These are phyloP conservation scores for Autographa gamma DNA, from an alignment of 2,888 invertebrate species.

Conservation along the genomic window DNA sequence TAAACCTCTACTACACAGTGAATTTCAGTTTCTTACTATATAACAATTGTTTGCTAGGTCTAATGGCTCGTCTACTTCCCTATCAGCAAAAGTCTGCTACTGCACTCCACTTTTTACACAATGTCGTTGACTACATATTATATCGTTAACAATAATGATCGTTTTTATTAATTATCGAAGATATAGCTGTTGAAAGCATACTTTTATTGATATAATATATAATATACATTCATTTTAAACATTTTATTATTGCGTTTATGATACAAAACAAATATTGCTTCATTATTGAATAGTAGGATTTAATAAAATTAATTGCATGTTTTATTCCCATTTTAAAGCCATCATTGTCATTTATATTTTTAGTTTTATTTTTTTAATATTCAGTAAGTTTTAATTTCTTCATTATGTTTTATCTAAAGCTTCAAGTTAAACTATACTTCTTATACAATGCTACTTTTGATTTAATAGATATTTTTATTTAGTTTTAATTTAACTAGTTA, in stretches of 20 bases:
- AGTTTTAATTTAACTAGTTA: constrained; percentile 75
- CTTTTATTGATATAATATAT: constrained; percentile 28
- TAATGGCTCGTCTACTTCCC: neutral
- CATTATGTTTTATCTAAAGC: constrained; percentile 45
- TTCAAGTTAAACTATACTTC: constrained; percentile 49
- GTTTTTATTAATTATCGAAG: constrained; percentile 38
- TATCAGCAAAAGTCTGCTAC: constrained; percentile 25
- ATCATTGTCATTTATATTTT: constrained; percentile 38
- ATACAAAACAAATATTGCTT: constrained; percentile 10
- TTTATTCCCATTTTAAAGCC: constrained; percentile 37
- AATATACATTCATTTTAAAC: constrained; percentile 16
- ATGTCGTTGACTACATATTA: constrained; percentile 10
- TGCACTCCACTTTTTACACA: constrained; percentile 21
- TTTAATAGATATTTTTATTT: constrained; percentile 77
- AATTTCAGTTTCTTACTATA: neutral
- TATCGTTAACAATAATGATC: constrained; percentile 28
- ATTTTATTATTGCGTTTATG: neutral
- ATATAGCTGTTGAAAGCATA: constrained; percentile 29
- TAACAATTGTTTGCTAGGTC: constrained; percentile 1
- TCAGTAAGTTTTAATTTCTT: constrained; percentile 54
- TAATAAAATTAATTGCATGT: constrained; percentile 43
- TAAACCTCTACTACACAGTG: neutral
- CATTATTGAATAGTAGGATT: constrained; percentile 23
- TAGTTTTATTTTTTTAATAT: constrained; percentile 43
- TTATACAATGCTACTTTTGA: constrained; percentile 64